These are phyloP conservation scores for Empis livida DNA, from an alignment of 2,888 invertebrate species.

Conservation along the genomic window DNA sequence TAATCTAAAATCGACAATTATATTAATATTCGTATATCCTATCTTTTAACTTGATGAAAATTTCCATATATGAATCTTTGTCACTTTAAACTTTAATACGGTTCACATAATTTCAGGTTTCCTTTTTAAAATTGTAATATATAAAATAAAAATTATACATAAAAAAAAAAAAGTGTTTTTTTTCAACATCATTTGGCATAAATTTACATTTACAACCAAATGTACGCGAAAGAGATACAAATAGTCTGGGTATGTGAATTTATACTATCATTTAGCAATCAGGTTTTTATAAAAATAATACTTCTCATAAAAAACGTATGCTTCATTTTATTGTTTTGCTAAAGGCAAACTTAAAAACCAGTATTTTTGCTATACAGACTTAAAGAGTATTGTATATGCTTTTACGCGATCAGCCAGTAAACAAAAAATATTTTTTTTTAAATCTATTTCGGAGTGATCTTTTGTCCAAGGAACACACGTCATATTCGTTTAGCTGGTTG, in stretches of 20 bases:
- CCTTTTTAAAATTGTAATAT: background rate
- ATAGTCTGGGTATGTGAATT: too few species aligned
- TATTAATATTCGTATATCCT: too few species aligned
- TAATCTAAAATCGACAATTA: too few species aligned
- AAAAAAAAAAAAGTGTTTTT: constrained; percentile 22
- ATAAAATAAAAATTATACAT: constrained; percentile 13
- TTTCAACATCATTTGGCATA: constrained; percentile 6
- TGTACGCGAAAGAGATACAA: background rate
- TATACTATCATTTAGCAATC: background rate
- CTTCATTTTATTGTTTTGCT: background rate
- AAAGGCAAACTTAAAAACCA: constrained; percentile 15
- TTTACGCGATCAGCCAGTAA: too few species aligned
- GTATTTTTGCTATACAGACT: constrained; percentile 16
- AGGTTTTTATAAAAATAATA: background rate
- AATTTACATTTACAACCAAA: constrained; percentile 15
- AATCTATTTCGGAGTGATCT: too few species aligned
- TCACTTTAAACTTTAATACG: too few species aligned
- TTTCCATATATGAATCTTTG: too few species aligned
- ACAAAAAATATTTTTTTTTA: too few species aligned
- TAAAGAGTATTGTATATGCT: too few species aligned
- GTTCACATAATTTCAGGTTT: background rate
- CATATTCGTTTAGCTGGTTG: too few species aligned
- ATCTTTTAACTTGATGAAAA: too few species aligned
- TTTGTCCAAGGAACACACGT: too few species aligned
- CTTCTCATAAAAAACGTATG: background rate